Evolutionary conservation across 2,797 vertebrate species (phyloP), one percentile per base, ranked within the genome.

Genomic region (Centropyge bicolor): DNA sequence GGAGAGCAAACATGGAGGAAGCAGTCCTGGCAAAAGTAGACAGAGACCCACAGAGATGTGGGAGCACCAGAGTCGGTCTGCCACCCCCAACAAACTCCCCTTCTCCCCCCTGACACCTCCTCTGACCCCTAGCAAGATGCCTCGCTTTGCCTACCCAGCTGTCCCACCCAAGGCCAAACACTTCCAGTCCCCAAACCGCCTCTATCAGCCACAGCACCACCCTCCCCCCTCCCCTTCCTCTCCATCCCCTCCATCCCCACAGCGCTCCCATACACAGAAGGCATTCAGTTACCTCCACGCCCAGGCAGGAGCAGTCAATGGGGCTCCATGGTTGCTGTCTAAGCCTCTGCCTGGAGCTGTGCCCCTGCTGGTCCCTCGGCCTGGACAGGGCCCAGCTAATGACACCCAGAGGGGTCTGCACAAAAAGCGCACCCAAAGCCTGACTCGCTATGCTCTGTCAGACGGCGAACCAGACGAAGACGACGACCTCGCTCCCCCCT

Each of bases 351-450:
- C 94, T 0, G 92, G 93, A 0, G 83, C 70, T 0, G 74, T 94
- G 14, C 79, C 81, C 0, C 80, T 92, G 4, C 31, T 93, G 43
- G 92, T 91, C 54, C 89, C 92, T 0, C 76, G 76, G 0, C 60
- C 74, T 0, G 74, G 90, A 13, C 89, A 75, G 3, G 70, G 59
- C 35, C 87, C 75, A 4, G 78, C 13, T 0, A 66, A 75, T 0
- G 82, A 91, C 0, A 40, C 83, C 0, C 85, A 89, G 20, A 93
- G 90, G 71, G 90, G 59, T 0, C 49, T 84, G 12, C 88, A 94
- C n/a, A 98, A 98, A 92, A 98, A 97, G 83, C 96, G 97, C 1
- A 95, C 96, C 0, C 97, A 97, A 66, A 98, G 97, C 84, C 93
- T 98, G 85, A 98, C 96, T 55, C 97, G 97, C 63, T 96, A 96